Conservation (phyloP, 1,140 invertebrate species). For the Drosophila watanabei region DNA sequence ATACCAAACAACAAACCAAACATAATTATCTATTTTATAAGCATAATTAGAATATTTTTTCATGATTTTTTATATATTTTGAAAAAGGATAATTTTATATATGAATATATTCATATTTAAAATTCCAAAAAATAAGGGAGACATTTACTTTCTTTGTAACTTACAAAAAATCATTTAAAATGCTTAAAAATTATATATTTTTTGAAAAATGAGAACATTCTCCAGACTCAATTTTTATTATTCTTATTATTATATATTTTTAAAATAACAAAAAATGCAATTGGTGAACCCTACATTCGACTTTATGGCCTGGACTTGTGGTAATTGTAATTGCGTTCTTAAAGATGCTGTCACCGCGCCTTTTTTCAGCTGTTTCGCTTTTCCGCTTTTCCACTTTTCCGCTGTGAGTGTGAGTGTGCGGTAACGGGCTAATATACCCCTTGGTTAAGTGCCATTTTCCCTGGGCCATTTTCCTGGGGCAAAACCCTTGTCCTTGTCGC, state of each 20-base stretch:
- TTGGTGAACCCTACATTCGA: background rate
- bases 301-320: background rate
- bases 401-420: no score
- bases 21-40: no score
- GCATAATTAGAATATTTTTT: no score
- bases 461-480: background rate
- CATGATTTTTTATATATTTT: no score
- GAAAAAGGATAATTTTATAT: no score
- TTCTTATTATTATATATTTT: no score
- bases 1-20: no score
- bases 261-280: background rate
- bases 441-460: constrained; percentile 9
- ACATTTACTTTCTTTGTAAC: no score
- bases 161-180: background rate
- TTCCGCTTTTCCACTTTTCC: background rate
- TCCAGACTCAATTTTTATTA: no score
- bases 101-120: no score
- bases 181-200: background rate
- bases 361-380: constrained; percentile 2
- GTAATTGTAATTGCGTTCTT: constrained; percentile 4
- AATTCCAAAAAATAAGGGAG: no score
- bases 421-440: constrained; percentile 20
- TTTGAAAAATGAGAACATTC: background rate
- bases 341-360: constrained; percentile 7
- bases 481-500: constrained; percentile 41